Percentiles rank a stretch among this genome's conserved stretches.
Conservation (phyloP, 2,888 invertebrate genomes). For the Loripinus fragilis region DNA sequence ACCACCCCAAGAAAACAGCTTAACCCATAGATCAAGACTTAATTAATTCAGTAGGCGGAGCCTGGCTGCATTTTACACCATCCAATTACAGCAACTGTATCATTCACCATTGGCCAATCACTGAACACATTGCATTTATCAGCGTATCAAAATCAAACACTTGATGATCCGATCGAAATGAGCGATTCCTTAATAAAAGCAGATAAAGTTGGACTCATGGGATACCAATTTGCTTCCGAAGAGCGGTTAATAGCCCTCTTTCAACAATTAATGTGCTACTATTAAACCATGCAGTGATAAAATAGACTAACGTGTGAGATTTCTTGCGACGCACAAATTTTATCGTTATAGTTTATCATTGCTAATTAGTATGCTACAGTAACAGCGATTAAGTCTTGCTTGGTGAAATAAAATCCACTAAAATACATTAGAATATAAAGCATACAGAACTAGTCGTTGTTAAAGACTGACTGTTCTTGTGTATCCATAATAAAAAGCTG, state of each 20-base stretch:
- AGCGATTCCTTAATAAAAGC: conserved; percentile 9
- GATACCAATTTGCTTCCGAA: conserved; percentile 15
- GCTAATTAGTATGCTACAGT: neutral
- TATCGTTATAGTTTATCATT: neutral
- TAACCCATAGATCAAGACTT: neutral
- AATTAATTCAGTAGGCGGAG: conserved; percentile 4
- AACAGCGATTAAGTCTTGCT: neutral
- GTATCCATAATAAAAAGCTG: too few species aligned
- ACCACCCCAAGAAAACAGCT: neutral
- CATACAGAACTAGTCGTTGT: too few species aligned
- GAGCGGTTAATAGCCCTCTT: conserved; percentile 12
- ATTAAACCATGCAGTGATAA: conserved; percentile 6
- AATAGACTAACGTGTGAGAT: neutral
- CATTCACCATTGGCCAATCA: neutral
- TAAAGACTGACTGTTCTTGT: too few species aligned
- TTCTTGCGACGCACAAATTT: neutral
- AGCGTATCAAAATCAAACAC: conserved; percentile 17
- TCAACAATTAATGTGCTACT: conserved; percentile 14
- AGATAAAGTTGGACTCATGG: conserved; percentile 2
- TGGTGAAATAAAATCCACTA: neutral
- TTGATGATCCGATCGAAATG: conserved; percentile 7
- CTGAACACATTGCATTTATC: neutral
- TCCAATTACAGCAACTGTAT: neutral
- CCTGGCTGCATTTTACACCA: neutral
- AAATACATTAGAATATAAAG: neutral